Base-by-base conservation (phyloP, 2,888 invertebrate genomes). In the Blera fallax region DNA sequence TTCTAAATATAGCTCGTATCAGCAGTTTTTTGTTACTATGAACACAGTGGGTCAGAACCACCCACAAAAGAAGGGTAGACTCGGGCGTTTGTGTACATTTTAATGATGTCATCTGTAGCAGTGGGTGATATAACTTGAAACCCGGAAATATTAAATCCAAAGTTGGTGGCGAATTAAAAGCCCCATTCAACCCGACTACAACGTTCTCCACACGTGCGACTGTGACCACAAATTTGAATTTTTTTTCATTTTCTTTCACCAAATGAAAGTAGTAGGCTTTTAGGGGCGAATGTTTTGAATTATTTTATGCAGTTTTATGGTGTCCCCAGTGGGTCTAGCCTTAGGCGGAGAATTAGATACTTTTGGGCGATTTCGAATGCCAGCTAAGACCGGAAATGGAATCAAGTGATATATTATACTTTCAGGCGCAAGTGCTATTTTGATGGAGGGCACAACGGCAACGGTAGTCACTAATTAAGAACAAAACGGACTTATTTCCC, bases 91-190 rank as follows among this genome's bases (percentile, higher is more conserved):
- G 65, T 50, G 14, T 48, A 40, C 29, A 6, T 21, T 8, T 45
- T n/a, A 21, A 50, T 76, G 76, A 76, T 76, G 58, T 76, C 76
- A 76, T 65, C 58, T 37, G 2, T 14, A 10, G 18, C 2, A 14
- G 56, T 45, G 37, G 43, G 24, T 43, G 21, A 34, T 58, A 48
- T 10, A 34, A 58, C 24, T 24, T 29, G n/a, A 62, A 29, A 29
- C 27, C 74, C 43, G 74, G 64, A 74, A 56, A 65, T 56, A 65
- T 74, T 10, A 34, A 65, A 48, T 56, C 14, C 43, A 52, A 37
- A 24, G 18, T 32, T 64, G 45, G 45, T 34, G n/a, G 34, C 27
- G 6, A 64, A 48, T 64, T 34, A n/a, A 65, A 50, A 50, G 1
- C 14, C 16, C 45, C 45, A 27, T 43, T 27, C 40, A 16, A 29